phyloP scores from a whole-genome alignment of 1,140 invertebrate species.

The Hypsibius dujardini region DNA sequence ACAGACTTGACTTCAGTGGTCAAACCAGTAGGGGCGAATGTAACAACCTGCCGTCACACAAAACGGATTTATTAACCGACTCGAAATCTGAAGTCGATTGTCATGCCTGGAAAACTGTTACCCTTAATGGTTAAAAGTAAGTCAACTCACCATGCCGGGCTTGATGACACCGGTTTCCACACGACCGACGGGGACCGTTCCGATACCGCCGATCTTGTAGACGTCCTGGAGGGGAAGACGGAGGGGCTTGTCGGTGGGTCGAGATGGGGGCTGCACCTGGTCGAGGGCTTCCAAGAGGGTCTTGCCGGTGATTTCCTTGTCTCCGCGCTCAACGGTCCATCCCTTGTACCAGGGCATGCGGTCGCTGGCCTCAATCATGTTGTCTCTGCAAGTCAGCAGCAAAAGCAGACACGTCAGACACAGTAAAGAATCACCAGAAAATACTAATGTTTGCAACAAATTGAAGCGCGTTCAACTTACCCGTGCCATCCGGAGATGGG shows the following conservation, averaged over 20 bases:
- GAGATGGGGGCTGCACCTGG: constrained; percentile 71
- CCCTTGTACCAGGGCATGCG: constrained; percentile 97
- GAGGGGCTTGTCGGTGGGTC: constrained; percentile 86
- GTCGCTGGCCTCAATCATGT: constrained; percentile 76
- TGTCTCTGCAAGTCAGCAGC: constrained; percentile 40
- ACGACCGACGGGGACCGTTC: constrained; percentile 93
- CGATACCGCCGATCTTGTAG: constrained; percentile 99
- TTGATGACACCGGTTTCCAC: constrained; percentile 94
- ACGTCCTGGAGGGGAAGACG: constrained; percentile 93
- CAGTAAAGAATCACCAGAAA: constrained; percentile 22
- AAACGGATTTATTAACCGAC: too few species aligned
- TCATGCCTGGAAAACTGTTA: too few species aligned
- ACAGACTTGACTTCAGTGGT: constrained; percentile 98
- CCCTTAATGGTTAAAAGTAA: too few species aligned
- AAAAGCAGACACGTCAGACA: background rate
- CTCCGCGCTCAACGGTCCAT: constrained; percentile 79
- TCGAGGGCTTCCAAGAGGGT: constrained; percentile 80
- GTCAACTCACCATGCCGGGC: constrained; percentile 57
- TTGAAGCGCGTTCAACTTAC: constrained; percentile 28
- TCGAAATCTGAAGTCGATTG: too few species aligned
- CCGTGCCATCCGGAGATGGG: constrained; percentile 98
- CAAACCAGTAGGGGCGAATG: constrained; percentile 77
- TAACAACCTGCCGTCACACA: constrained; percentile 44
- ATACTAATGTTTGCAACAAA: constrained; percentile 11
- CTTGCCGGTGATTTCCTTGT: constrained; percentile 68